Evolutionary conservation across 2,797 vertebrate genomes (phyloP).

Genomic region (Phoebastria nigripes): DNA sequence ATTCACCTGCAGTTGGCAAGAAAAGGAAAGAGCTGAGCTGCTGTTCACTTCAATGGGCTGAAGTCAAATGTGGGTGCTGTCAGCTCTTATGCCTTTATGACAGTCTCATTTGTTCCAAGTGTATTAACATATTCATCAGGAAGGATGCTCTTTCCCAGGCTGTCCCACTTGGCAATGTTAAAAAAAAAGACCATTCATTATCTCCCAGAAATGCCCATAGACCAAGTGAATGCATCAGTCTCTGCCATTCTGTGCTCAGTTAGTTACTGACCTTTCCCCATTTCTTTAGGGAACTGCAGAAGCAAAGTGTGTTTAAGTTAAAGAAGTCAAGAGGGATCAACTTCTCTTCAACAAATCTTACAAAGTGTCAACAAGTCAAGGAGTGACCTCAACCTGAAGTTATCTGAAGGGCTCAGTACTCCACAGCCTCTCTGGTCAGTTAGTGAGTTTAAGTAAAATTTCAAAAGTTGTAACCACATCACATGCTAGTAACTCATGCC

Average conservation of each 20-base stretch:
- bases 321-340: not conserved
- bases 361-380: not conserved
- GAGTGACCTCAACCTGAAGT: not conserved
- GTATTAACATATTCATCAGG: not conserved
- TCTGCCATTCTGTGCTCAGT: not conserved
- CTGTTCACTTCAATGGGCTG: not conserved
- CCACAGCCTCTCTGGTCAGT: not conserved
- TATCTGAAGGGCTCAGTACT: not conserved
- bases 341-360: not conserved
- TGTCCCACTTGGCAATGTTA: not conserved
- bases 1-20: not conserved
- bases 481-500: not conserved
- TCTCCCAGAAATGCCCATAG: not conserved
- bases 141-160: not conserved
- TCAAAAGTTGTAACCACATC: not conserved
- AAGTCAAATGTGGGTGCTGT: not conserved
- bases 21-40: not conserved
- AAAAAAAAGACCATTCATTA: not conserved
- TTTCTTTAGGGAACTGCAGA: not conserved
- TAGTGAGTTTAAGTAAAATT: not conserved
- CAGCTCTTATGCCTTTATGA: not conserved
- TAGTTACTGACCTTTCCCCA: not conserved
- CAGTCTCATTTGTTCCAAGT: not conserved
- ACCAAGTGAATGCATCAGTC: not conserved
- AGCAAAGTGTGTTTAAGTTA: not conserved